Conservation (phyloP, 2,797 vertebrate species). For the Cyclura pinguis region DNA sequence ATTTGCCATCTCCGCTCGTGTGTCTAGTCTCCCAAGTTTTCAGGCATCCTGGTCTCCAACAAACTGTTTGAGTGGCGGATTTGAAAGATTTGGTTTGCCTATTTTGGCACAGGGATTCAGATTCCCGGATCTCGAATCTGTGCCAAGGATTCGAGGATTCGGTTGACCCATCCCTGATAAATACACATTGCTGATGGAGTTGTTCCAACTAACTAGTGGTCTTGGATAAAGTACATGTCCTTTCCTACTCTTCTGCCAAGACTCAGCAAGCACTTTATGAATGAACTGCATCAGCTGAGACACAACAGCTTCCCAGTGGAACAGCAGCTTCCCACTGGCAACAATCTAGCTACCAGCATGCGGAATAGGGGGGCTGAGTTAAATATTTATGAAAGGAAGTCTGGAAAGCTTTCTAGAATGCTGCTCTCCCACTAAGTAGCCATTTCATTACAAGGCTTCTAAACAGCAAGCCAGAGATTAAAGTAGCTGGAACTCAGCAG, state of each 20-base stretch:
- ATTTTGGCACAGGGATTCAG: too few species aligned
- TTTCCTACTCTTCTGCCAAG: constrained; percentile 57
- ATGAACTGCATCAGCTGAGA: constrained; percentile 49
- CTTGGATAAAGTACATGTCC: constrained; percentile 50
- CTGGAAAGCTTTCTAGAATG: constrained; percentile 51
- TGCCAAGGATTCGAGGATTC: too few species aligned
- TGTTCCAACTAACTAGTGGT: constrained; percentile 57
- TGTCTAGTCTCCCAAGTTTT: too few species aligned
- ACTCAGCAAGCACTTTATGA: constrained; percentile 56
- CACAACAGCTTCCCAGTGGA: constrained; percentile 53
- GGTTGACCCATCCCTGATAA: too few species aligned
- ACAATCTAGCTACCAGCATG: constrained; percentile 57
- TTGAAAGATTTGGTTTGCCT: too few species aligned
- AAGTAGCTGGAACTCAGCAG: constrained; percentile 47
- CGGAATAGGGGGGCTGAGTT: constrained; percentile 29
- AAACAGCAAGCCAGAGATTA: constrained; percentile 46
- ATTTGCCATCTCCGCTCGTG: too few species aligned
- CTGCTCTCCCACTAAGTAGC: not conserved
- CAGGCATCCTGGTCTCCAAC: too few species aligned
- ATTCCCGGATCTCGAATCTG: too few species aligned
- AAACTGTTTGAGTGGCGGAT: too few species aligned
- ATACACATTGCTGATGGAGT: constrained; percentile 60
- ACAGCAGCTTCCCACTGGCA: constrained; percentile 57
- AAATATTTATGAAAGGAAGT: constrained; percentile 54
- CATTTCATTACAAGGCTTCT: constrained; percentile 40